Conservation (phyloP, 2,113 vertebrate genomes). For the Montifringilla adamsi region DNA sequence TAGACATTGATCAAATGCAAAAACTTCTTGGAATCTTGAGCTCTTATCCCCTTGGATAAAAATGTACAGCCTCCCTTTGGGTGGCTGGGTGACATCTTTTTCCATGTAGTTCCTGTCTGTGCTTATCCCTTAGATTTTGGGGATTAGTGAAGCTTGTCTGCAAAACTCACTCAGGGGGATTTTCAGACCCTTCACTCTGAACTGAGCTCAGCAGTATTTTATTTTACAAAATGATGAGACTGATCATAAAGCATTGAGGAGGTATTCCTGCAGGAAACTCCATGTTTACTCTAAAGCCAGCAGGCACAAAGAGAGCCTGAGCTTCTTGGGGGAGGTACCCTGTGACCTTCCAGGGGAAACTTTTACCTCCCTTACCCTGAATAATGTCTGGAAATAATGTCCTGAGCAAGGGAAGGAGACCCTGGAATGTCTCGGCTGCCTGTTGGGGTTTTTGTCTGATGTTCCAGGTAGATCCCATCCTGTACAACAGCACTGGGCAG, state of each 20-base stretch:
- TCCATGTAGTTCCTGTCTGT: neutral
- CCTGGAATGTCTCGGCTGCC: neutral
- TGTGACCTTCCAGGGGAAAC: neutral
- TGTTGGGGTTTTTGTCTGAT: fast-evolving
- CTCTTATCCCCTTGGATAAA: neutral
- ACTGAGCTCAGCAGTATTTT: neutral
- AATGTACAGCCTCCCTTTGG: neutral
- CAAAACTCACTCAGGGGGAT: fast-evolving
- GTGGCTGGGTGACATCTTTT: neutral
- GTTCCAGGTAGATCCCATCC: neutral
- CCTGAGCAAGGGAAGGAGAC: neutral
- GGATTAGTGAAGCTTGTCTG: neutral
- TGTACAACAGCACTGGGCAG: fast-evolving
- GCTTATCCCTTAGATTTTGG: neutral
- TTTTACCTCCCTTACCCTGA: neutral
- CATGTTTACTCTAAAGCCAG: neutral
- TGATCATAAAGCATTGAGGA: neutral
- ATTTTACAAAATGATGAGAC: neutral
- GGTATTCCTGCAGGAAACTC: fast-evolving
- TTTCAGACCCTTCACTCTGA: neutral
- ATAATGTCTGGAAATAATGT: neutral
- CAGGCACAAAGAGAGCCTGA: neutral
- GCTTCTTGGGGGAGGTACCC: neutral
- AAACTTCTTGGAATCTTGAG: neutral
- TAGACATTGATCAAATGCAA: neutral